Evolutionary conservation across 2,797 vertebrate genomes (phyloP).

Genomic region (Arrhamphus sclerolepis): DNA sequence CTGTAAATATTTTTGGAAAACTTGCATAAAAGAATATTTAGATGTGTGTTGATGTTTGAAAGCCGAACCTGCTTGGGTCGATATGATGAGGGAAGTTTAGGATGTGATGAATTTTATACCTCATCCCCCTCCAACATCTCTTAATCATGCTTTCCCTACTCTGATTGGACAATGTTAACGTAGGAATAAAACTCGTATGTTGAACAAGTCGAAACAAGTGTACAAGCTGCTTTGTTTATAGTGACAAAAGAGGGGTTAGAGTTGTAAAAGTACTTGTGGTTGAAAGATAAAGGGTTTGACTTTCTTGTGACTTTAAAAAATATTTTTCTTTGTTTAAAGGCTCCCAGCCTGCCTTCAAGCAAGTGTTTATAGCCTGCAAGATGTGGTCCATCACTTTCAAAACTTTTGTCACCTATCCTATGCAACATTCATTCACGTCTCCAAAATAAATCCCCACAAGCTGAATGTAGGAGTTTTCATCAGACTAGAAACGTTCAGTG

Average conservation of each 20-base stretch:
- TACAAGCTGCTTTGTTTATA: conserved; percentile 76
- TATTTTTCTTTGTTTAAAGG: conserved; percentile 21
- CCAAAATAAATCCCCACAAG: conserved; percentile 77
- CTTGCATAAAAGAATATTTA: conserved; percentile 20
- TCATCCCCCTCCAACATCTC: conserved; percentile 61
- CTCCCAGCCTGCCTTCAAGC: conserved; percentile 42
- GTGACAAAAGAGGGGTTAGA: conserved; percentile 47
- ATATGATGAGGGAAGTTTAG: conserved; percentile 39
- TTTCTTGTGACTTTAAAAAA: conserved; percentile 42
- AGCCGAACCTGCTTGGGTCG: conserved; percentile 27
- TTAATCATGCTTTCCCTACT: conserved; percentile 51
- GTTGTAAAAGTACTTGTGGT: conserved; percentile 49
- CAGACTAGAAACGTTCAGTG: conserved; percentile 79
- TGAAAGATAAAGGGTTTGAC: conserved; percentile 46
- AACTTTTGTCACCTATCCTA: conserved; percentile 86
- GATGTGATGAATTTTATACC: conserved; percentile 77
- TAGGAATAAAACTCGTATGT: conserved; percentile 39
- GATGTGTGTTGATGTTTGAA: conserved; percentile 56
- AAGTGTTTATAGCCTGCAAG: conserved; percentile 24
- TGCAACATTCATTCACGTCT: conserved; percentile 89
- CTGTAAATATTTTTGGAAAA: conserved; percentile 59
- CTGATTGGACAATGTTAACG: conserved; percentile 45
- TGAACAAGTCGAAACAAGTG: conserved; percentile 60
- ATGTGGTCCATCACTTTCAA: conserved; percentile 53
- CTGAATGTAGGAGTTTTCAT: conserved; percentile 67